A percentile compares a stretch with the other conserved stretches of the same genome.
Conservation (phyloP, 2,797 vertebrate species). For the Diglossa cyanea region DNA sequence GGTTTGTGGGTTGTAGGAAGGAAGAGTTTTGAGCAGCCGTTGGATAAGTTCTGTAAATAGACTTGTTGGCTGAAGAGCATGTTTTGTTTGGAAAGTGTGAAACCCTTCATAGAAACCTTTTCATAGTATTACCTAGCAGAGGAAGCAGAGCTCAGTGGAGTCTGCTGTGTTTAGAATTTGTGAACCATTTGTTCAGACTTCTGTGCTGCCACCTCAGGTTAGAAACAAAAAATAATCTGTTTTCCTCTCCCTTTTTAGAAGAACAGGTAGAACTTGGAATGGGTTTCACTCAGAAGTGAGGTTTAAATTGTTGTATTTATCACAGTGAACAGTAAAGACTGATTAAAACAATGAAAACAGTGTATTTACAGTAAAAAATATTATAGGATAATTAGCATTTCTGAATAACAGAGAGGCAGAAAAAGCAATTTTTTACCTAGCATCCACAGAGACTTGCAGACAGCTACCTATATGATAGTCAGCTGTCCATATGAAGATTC, state of each 20-base stretch:
- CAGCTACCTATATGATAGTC: neutral
- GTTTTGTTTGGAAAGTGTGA: constrained; percentile 10
- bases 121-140: neutral
- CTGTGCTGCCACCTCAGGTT: neutral
- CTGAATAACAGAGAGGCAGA: neutral
- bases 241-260: neutral
- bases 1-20: constrained; percentile 23
- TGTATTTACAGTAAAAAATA: neutral
- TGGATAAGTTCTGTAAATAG: constrained; percentile 36
- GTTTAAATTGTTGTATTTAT: neutral
- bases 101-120: neutral
- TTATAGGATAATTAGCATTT: neutral
- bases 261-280: neutral
- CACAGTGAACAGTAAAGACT: neutral
- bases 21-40: constrained; percentile 29
- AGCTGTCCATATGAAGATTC: neutral
- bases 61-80: neutral
- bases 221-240: neutral
- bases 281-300: neutral
- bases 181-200: neutral
- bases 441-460: neutral
- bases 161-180: neutral
- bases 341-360: neutral
- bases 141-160: neutral
- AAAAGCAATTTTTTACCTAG: neutral